A percentile compares a stretch with the other conserved stretches of the same genome.
Evolutionary conservation across 2,888 invertebrate genomes (phyloP).

Genomic region (Meliscaeva auricollis): DNA sequence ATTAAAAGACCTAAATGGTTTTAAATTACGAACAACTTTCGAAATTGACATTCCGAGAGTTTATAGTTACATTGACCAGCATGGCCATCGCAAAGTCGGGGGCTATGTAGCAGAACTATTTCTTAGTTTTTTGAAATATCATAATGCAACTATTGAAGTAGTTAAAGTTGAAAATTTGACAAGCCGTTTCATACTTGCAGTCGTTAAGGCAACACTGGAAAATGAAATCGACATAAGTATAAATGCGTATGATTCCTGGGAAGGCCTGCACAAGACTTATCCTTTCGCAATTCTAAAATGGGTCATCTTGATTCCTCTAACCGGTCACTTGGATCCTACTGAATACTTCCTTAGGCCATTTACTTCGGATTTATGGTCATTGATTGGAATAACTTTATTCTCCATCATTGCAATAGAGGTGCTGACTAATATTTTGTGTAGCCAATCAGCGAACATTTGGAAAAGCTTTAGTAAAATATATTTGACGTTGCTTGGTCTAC

Average conservation of each 20-base stretch:
- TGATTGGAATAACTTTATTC: constrained; percentile 22
- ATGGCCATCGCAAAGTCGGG: not conserved
- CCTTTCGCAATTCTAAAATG: not conserved
- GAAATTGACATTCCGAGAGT: not conserved
- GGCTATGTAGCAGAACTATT: not conserved
- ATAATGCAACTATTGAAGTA: not conserved
- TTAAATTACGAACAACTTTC: not conserved
- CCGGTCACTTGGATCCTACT: constrained; percentile 17
- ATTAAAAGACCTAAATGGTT: not conserved
- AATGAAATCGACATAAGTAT: constrained; percentile 36
- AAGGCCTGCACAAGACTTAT: constrained; percentile 27
- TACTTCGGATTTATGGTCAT: constrained; percentile 9
- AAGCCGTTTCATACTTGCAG: not conserved
- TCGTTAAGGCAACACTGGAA: constrained; percentile 1
- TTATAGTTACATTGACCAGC: not conserved
- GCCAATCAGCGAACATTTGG: constrained; percentile 14
- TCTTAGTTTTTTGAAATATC: not conserved
- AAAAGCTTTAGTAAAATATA: constrained; percentile 5
- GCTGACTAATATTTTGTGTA: not conserved
- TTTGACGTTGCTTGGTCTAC: constrained; percentile 13
- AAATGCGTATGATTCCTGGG: not conserved
- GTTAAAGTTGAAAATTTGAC: not conserved
- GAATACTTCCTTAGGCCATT: constrained; percentile 47
- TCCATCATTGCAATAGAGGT: constrained; percentile 12
- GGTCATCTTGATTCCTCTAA: constrained; percentile 31